Evolutionary conservation across 2,113 vertebrate species (phyloP), one percentile per base, ranked within the genome.

Genomic region (Halcyon senegalensis): DNA sequence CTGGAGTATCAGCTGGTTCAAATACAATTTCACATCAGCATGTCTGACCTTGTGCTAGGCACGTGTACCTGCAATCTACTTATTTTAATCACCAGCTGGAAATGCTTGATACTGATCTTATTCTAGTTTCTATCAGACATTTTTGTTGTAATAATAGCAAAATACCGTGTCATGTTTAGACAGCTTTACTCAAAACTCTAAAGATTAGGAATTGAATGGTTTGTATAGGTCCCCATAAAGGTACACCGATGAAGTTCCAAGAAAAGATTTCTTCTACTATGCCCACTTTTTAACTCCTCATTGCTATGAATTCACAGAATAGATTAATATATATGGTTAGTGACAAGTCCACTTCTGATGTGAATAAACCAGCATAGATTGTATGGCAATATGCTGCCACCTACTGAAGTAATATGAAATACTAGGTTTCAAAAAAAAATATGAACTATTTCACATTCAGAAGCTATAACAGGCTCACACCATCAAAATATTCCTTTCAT

Each of bases 361-460:
- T 44, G 33, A 87, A 66, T 18, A 77, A 53, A 72, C 28, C 1
- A 23, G 39, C 70, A 48, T 2, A 60, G n/a, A 59, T 19, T 86
- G 19, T 21, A 79, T 5, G 58, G 92, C 25, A 67, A 77, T 50
- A 56, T 96, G 84, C 96, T 97, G 97, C 98, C 98, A 97, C 76
- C 98, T 98, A 84, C 91, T 86, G 98, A 75, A 78, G 60, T 35
- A 80, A 53, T 13, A 70, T 2, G 6, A 79, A 94, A 72, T 46
- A 73, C 14, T 50, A 41, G 5, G 25, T 53, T 79, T 67, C 4
- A 28, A 70, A 44, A 91, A 80, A 87, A 48, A 35, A 35, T 35
- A 24, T 0, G 0, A 72, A 43, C 15, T 66, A 33, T 60, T 60
- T 73, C 30, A 50, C 17, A 46, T 78, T 56, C 21, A 82, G n/a